phyloP scores from a whole-genome alignment of 1,140 invertebrate species.

The Patella vulgata region DNA sequence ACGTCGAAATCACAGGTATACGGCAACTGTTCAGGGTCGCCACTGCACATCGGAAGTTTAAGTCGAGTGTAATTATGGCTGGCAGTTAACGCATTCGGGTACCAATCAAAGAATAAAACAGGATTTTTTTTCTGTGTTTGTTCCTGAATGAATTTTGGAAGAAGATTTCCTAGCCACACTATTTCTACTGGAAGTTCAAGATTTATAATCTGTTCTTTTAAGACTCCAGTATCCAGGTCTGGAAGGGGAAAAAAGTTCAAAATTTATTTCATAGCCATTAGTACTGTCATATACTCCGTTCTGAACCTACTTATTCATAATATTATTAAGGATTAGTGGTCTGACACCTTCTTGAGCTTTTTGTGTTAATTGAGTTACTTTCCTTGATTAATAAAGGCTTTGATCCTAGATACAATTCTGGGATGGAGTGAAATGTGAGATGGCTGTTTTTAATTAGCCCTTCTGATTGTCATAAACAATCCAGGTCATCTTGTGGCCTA shows the following conservation, averaged over 20 bases:
- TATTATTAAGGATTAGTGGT: too few relatives aligned
- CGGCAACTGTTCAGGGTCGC: slow-evolving; percentile 13
- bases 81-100: slow-evolving; percentile 72
- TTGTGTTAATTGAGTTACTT: too few relatives aligned
- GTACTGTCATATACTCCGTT: neutral
- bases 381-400: too few relatives aligned
- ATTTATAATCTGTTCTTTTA: slow-evolving; percentile 51
- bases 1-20: slow-evolving; percentile 51
- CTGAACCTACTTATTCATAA: too few relatives aligned
- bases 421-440: too few relatives aligned
- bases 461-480: too few relatives aligned
- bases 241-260: slow-evolving; percentile 24
- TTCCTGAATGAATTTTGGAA: slow-evolving; percentile 62
- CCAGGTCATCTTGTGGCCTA: too few relatives aligned
- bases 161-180: slow-evolving; percentile 51
- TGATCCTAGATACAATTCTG: too few relatives aligned
- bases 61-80: slow-evolving; percentile 61
- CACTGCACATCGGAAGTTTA: slow-evolving; percentile 67
- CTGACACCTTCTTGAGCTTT: too few relatives aligned
- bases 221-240: slow-evolving; percentile 46
- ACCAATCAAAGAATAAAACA: slow-evolving; percentile 76
- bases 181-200: slow-evolving; percentile 62
- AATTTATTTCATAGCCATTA: slow-evolving; percentile 1
- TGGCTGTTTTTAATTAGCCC: too few relatives aligned
- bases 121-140: slow-evolving; percentile 59